Base-by-base conservation (phyloP, 1,140 invertebrate species). In the Monochamus saltuarius region DNA sequence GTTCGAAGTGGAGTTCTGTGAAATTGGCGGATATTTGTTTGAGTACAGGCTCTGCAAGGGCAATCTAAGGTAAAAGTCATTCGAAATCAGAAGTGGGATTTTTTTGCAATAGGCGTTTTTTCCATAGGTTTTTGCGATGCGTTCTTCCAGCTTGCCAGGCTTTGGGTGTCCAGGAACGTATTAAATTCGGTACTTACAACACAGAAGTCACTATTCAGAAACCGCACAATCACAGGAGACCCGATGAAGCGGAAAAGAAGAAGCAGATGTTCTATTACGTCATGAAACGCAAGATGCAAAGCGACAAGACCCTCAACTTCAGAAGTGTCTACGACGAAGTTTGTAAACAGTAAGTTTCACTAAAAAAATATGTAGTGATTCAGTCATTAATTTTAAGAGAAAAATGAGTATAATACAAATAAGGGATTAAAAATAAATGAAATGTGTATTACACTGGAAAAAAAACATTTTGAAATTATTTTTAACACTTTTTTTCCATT, bases 261-360 rank as follows among this genome's bases (percentile, higher is more conserved):
- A 68, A 66, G 17, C 68, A 72, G 37, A 72, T 74, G 60, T 73
- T 73, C 53, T 67, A 66, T 9, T 49, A 66, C 43, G 54, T 72
- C n/a, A 67, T 74, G 61, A 65, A 64, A 29, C 56, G 56, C 46
- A 64, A 66, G 52, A 70, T 74, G 64, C 65, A 67, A 39, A 62
- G 43, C 13, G 69, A 74, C 45, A 70, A 65, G 65, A 63, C 55
- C 9, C 56, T 74, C 16, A 74, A 70, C 49, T 68, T 73, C 42
- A 61, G 64, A 50, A 49, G 16, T 42, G 55, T 70, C 40, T 74
- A 74, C 43, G 71, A 74, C 16, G 53, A 73, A 29, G 55, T 72
- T 50, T 73, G 69, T 43, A 50, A 53, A 53, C 37, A 64, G 70
- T 70, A 62, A 65, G 64, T 68, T 22, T n/a, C 3, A n/a, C 4